phyloP scores from a whole-genome alignment of 2,888 invertebrate genomes.

The Anoplius nigerrimus region DNA sequence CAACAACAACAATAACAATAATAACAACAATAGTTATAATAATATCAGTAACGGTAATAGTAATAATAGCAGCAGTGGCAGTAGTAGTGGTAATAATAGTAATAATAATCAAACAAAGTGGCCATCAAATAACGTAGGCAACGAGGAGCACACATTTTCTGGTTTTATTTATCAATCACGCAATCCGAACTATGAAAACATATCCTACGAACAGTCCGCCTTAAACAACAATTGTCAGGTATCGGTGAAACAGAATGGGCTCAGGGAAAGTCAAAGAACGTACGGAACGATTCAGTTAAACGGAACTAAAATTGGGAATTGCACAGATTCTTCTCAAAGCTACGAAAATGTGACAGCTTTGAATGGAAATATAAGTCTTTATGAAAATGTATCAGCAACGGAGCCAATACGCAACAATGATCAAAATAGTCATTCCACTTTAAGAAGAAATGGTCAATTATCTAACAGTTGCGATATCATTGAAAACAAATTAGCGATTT shows the following conservation, averaged over 20 bases:
- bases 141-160: constrained; percentile 49
- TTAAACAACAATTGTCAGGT: constrained; percentile 27
- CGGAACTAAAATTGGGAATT: constrained; percentile 52
- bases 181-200: constrained; percentile 66
- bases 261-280: constrained; percentile 43
- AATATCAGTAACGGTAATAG: not conserved
- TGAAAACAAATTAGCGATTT: constrained; percentile 76
- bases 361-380: constrained; percentile 62
- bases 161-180: constrained; percentile 60
- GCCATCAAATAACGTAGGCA: constrained; percentile 51
- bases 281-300: constrained; percentile 63
- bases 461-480: constrained; percentile 70
- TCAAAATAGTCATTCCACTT: constrained; percentile 55
- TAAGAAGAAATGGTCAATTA: constrained; percentile 59
- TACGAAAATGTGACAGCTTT: constrained; percentile 54
- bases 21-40: not conserved
- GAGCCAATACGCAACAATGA: constrained; percentile 28
- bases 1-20: not conserved
- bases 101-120: constrained; percentile 44
- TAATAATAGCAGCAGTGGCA: not conserved
- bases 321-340: constrained; percentile 39
- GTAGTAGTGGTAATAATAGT: not conserved
- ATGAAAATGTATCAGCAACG: constrained; percentile 62
- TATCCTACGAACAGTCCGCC: constrained; percentile 46
- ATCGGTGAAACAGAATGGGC: constrained; percentile 26